Evolutionary conservation across 2,888 invertebrate species (phyloP), one percentile per base, ranked within the genome.

Genomic region (Protodeltote pygarga): DNA sequence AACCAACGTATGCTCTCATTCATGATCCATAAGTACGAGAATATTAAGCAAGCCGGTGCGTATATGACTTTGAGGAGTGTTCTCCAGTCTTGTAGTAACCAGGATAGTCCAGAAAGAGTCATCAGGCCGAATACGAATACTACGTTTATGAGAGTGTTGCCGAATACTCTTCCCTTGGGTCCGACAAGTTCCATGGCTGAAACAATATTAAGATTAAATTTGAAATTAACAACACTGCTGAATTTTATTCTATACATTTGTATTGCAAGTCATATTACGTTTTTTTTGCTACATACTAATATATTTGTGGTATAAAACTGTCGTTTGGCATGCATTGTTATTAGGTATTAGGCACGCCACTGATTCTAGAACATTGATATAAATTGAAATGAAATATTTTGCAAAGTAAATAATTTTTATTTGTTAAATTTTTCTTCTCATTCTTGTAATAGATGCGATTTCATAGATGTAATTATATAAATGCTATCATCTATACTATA

Each of bases 1-100:
- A 97, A 87, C 97, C 97, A 97, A 65, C 97, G 89, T 2, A 95
- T 92, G 29, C 96, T 96, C 81, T 96, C 96, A 3, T 96, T 95
- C 6, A 95, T 78, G 2, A 95, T 77, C 94, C 95, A 95, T 20
- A 94, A 92, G 68, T 96, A 95, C 0, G 93, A 87, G 21, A 97
- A 79, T 13, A 96, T 92, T 0, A 96, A 77, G 8, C 95, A 77
- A 0, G 95, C 94, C 14, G 97, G 97, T 0, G 93, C 83, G 70
- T 96, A 97, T 23, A 95, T 91, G 4, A 95, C 89, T 53, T 94
- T 90, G 15, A 96, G 89, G 5, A 95, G 84, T 24, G 86, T 81
- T 65, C 95, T 93, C 97, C 97, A 97, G 71, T 94, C 93, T 67
- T 94, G 93, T 0, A 94, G 88, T 63, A 91, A 81, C 94, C 95